phyloP scores from a whole-genome alignment of 2,888 invertebrate species.

The Octonoba sinensis region DNA sequence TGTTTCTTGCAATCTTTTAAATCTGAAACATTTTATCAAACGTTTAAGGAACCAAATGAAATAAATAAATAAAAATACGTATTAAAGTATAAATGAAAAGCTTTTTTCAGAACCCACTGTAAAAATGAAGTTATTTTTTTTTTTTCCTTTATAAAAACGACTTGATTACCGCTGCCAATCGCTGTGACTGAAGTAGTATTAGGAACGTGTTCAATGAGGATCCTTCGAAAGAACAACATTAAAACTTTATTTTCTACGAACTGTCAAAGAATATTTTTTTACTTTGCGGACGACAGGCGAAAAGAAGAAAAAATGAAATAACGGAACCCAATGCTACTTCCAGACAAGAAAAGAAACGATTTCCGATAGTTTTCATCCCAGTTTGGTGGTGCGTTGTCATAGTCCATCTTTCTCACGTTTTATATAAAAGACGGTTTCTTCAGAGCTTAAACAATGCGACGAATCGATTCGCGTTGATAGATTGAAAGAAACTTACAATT shows the following conservation, averaged over 20 bases:
- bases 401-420: conserved; percentile 22
- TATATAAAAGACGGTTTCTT: no score
- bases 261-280: not conserved
- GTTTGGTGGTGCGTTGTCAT: conserved; percentile 27
- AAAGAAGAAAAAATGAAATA: not conserved
- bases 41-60: no score
- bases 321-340: not conserved
- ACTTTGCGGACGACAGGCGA: not conserved
- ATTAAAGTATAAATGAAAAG: no score
- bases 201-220: not conserved
- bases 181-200: not conserved
- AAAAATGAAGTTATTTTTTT: no score
- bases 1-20: no score
- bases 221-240: not conserved
- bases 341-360: conserved; percentile 15
- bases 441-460: no score
- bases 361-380: conserved; percentile 38
- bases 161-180: not conserved
- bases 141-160: no score
- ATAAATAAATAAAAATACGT: no score
- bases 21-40: no score
- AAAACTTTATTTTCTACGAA: conserved; percentile 16
- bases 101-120: no score
- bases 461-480: no score
- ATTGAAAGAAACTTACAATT: no score